Percentiles rank a stretch among this genome's conserved stretches.
These are phyloP conservation scores for Sarotherodon lohbergeri DNA, from an alignment of 2,113 vertebrate genomes.

Conservation along the genomic window DNA sequence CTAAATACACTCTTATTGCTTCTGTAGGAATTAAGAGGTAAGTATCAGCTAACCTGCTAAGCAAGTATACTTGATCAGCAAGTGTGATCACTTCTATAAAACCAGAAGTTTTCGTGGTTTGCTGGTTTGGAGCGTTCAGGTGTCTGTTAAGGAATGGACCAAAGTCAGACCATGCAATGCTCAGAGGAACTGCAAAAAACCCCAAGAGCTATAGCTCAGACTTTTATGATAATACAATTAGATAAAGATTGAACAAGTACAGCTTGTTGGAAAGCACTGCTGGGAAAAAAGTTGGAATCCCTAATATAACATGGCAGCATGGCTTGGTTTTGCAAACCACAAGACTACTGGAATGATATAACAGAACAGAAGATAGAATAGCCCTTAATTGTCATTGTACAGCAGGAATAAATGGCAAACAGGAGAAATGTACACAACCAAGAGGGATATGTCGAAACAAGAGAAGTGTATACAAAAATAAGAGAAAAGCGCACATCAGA, in stretches of 20 bases:
- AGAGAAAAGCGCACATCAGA: fast-evolving
- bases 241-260: background rate
- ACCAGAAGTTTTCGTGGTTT: fast-evolving
- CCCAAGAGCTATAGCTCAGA: background rate
- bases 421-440: background rate
- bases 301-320: background rate
- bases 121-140: background rate
- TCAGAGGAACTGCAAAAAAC: background rate
- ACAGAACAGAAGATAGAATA: background rate
- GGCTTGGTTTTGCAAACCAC: too few relatives aligned
- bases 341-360: background rate
- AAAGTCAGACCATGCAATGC: background rate
- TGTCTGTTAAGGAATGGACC: background rate
- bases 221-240: background rate
- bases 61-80: background rate
- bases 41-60: background rate
- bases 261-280: background rate
- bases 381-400: background rate
- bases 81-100: background rate
- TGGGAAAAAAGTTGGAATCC: background rate
- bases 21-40: background rate
- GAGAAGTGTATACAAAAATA: background rate
- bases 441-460: background rate
- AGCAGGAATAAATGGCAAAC: background rate
- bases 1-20: background rate